phyloP scores from a whole-genome alignment of 2,888 invertebrate genomes.

The Drosophila seclusa region DNA sequence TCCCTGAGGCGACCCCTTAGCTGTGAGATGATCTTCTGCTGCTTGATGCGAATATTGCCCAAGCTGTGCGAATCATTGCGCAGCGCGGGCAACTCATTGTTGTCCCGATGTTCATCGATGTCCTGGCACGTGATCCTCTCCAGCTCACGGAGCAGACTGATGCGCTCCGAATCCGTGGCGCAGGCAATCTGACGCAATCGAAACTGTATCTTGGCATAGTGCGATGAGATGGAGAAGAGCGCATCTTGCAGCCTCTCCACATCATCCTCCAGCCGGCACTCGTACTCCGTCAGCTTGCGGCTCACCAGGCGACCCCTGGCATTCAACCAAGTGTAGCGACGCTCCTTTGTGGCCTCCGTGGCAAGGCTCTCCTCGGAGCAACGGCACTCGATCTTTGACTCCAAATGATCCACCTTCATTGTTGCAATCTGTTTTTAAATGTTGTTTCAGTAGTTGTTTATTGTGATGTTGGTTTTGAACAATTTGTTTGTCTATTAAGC shows the following conservation, averaged over 20 bases:
- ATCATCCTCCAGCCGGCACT: conserved; percentile 70
- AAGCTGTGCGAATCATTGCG: conserved; percentile 56
- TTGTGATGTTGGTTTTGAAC: conserved; percentile 2
- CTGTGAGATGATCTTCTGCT: conserved; percentile 59
- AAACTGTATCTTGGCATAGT: conserved; percentile 81
- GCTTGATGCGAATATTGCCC: conserved; percentile 69
- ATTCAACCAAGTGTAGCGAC: conserved; percentile 56
- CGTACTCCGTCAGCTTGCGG: conserved; percentile 62
- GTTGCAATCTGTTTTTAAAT: not conserved
- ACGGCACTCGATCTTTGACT: not conserved
- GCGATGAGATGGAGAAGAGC: conserved; percentile 73
- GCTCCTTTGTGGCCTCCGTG: not conserved
- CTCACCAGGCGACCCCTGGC: conserved; percentile 36
- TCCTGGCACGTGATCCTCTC: conserved; percentile 59
- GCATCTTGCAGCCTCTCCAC: conserved; percentile 72
- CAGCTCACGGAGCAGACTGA: conserved; percentile 68
- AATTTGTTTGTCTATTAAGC: conserved; percentile 23
- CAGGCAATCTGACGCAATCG: conserved; percentile 74
- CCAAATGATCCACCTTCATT: not conserved
- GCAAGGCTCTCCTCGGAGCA: not conserved
- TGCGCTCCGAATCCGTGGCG: conserved; percentile 60
- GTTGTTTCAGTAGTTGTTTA: conserved; percentile 17
- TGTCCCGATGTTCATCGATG: conserved; percentile 31
- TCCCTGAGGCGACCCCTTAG: conserved; percentile 58
- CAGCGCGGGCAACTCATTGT: conserved; percentile 63